Percentiles rank a stretch among this genome's conserved stretches.
Conservation (phyloP, 2,797 vertebrate genomes). For the Tangara arthus region DNA sequence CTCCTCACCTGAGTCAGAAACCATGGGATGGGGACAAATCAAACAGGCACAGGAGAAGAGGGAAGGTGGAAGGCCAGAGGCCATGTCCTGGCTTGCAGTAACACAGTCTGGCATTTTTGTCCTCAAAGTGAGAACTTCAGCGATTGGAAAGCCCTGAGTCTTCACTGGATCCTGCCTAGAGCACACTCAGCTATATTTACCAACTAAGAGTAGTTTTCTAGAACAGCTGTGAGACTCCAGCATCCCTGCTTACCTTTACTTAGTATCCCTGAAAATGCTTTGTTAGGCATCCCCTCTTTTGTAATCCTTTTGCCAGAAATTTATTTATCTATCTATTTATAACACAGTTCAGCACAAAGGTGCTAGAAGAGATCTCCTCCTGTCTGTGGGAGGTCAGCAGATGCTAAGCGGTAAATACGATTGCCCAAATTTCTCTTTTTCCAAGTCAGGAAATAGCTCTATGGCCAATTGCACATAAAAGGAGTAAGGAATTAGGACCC, state of each 20-base stretch:
- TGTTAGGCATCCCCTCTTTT: background rate
- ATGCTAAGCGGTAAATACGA: background rate
- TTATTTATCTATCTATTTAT: background rate
- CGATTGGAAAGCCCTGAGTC: fast-evolving
- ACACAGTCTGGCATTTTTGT: background rate
- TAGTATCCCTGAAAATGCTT: fast-evolving
- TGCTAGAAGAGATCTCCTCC: background rate
- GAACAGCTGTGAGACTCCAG: background rate
- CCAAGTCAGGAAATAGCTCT: background rate
- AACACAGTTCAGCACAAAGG: background rate
- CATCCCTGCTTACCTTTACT: background rate
- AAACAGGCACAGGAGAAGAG: fast-evolving
- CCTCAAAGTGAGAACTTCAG: fast-evolving
- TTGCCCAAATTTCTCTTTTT: background rate
- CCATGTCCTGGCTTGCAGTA: fast-evolving
- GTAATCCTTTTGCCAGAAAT: background rate
- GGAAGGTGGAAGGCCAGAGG: background rate
- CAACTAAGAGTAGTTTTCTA: no score
- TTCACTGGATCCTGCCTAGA: fast-evolving
- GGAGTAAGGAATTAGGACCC: background rate
- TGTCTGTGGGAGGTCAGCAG: background rate
- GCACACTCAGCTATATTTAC: fast-evolving
- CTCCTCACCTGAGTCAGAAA: background rate
- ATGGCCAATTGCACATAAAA: fast-evolving
- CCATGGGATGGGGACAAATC: background rate